Percentiles rank a stretch among this genome's conserved stretches.
Evolutionary conservation across 2,888 invertebrate species (phyloP).

Genomic region (Ormyrus nitidulus): DNA sequence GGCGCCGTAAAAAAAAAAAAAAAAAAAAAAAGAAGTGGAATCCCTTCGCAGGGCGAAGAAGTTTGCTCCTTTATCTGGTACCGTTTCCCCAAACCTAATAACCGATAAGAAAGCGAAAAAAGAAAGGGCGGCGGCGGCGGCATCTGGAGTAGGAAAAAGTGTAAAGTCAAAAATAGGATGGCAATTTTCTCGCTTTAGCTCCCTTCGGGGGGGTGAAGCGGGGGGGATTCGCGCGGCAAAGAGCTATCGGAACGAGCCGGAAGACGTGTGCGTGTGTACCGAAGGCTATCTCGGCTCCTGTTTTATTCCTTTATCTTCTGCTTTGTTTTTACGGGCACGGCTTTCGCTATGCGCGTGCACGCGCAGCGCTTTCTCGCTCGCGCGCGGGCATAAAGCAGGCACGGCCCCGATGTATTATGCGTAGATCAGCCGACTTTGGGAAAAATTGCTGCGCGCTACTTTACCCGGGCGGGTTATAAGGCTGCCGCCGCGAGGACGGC

Average conservation of each 20-base stretch:
- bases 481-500: not conserved
- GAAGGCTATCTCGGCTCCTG: not conserved
- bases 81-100: slow-evolving; percentile 44
- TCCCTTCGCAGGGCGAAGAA: not conserved
- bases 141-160: slow-evolving; percentile 10
- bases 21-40: not conserved
- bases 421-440: slow-evolving; percentile 27
- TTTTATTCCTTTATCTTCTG: slow-evolving; percentile 41
- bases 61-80: slow-evolving; percentile 32
- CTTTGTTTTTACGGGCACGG: slow-evolving; percentile 34
- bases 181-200: slow-evolving; percentile 43
- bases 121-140: not conserved
- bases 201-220: slow-evolving; percentile 9
- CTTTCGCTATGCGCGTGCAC: slow-evolving; percentile 27
- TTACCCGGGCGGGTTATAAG: too few relatives aligned
- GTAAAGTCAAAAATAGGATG: slow-evolving; percentile 30
- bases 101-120: slow-evolving; percentile 34
- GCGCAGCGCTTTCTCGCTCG: not conserved
- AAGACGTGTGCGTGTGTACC: not conserved
- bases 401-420: not conserved
- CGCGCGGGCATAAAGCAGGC: slow-evolving; percentile 6
- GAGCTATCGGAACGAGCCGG: not conserved
- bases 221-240: slow-evolving; percentile 8
- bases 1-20: too few relatives aligned
- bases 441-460: slow-evolving; percentile 24